phyloP scores from a whole-genome alignment of 2,797 vertebrate genomes.

The Hylomyscus alleni region DNA sequence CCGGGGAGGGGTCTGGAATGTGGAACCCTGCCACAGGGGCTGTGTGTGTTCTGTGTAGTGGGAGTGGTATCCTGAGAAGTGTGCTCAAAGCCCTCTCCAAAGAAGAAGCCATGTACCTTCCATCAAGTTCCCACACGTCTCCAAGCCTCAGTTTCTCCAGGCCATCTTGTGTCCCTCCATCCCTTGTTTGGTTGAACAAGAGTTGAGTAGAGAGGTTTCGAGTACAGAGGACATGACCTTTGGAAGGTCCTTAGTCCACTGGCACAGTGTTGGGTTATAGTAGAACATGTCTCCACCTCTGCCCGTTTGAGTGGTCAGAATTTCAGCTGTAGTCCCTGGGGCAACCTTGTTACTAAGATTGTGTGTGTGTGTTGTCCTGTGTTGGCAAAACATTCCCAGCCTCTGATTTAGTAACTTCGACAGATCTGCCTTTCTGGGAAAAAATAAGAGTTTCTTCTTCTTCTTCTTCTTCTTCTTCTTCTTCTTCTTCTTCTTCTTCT shows the following conservation, averaged over 20 bases:
- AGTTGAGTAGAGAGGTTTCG: neutral
- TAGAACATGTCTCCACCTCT: neutral
- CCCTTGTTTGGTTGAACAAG: neutral
- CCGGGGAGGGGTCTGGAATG: neutral
- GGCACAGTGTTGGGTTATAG: rapidly evolving
- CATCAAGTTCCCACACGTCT: neutral
- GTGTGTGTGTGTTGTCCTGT: constrained; percentile 61
- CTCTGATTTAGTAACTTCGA: constrained; percentile 74
- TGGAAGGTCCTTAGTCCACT: neutral
- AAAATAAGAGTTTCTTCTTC: neutral
- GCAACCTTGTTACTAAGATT: constrained; percentile 72
- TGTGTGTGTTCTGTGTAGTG: neutral
- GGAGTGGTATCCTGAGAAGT: rapidly evolving
- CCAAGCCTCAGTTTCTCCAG: neutral
- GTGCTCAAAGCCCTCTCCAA: neutral
- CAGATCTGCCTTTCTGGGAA: constrained; percentile 27
- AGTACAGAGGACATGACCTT: neutral
- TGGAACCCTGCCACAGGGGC: neutral
- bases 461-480: neutral
- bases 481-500: neutral
- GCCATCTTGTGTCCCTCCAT: neutral
- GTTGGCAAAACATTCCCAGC: constrained; percentile 73
- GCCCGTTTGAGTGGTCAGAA: neutral
- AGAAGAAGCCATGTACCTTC: neutral
- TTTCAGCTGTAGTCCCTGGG: constrained; percentile 57